These are phyloP conservation scores for Lepidostoma basale DNA, from an alignment of 1,140 invertebrate genomes.

Conservation along the genomic window DNA sequence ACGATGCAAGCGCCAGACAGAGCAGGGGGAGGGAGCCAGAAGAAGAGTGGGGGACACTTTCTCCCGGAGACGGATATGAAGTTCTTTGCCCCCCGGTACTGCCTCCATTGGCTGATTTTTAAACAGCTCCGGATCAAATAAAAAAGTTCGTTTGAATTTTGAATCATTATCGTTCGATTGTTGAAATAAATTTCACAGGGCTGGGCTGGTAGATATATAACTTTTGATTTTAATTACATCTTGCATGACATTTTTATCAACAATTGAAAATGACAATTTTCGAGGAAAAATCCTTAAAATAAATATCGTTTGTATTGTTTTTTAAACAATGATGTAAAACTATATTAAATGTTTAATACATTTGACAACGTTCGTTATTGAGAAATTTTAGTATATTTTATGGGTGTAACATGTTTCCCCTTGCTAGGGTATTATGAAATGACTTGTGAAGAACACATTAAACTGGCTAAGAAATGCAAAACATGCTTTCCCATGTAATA, in stretches of 20 bases:
- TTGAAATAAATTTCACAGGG: background rate
- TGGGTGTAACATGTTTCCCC: too few relatives aligned
- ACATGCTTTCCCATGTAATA: too few relatives aligned
- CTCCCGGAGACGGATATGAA: conserved; percentile 46
- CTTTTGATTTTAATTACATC: background rate
- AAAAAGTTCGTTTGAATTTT: background rate
- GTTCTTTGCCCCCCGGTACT: conserved; percentile 40
- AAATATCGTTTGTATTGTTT: too few relatives aligned
- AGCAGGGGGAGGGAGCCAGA: background rate
- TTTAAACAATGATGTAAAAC: too few relatives aligned
- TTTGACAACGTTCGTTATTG: too few relatives aligned
- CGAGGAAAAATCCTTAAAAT: background rate
- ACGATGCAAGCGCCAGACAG: background rate
- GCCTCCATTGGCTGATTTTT: conserved; percentile 20
- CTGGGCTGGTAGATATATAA: background rate
- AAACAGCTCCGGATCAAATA: conserved; percentile 34
- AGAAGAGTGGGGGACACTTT: conserved; percentile 34
- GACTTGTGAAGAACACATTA: too few relatives aligned
- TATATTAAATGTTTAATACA: too few relatives aligned
- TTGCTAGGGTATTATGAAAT: too few relatives aligned
- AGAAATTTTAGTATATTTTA: too few relatives aligned
- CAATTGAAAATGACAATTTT: background rate
- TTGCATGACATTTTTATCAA: background rate
- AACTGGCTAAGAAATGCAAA: too few relatives aligned
- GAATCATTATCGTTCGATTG: background rate